Base-by-base conservation (phyloP, 2,797 vertebrate genomes). In the Cyprinella venusta region DNA sequence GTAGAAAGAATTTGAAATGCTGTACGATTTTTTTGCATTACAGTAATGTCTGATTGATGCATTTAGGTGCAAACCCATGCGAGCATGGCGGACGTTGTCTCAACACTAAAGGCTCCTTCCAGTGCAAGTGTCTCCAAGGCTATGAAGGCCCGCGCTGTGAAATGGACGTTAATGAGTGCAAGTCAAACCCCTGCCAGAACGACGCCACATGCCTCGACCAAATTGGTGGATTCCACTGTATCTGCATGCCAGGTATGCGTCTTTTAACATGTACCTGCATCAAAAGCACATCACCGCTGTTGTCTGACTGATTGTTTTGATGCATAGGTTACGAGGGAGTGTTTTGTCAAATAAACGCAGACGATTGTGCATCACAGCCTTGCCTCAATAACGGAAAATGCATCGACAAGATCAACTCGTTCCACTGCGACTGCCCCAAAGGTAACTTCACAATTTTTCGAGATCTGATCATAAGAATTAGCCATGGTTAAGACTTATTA, bases 181-280 rank as follows among this genome's bases (percentile, higher is more conserved):
- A 98, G 88, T 99, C 98, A 0, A 99, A 96, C 86, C 98, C 98
- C 0, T 99, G 98, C 91, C 96, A 97, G 88, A 99, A 99, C 0
- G 97, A 99, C 0, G 98, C 98, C 90, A 99, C 97, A 79, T 99
- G 98, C 81, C 91, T 99, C 67, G 98, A 99, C 88, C 98, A 98
- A 94, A 99, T 99, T 0, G 98, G 98, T 79, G 96, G 96, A 67
- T 99, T 99, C 92, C 97, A 97, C 85, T 99, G 98, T 85, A 99
- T 99, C 90, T 99, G 98, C 84, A 99, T 99, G 97, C 97, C 98
- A 0, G 98, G 97, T 99, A 86, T 33, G 26, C 9, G 61, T 30
- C 24, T 18, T 9, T 40, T 12, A 24, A 8, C 36, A 59, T 12
- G 67, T 21, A 9, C 12, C 10, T 26, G 61, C 21, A 15, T 18